A percentile compares a stretch with the other conserved stretches of the same genome.
These are phyloP conservation scores for Cacoxenus indagator DNA, from an alignment of 2,888 invertebrate species.

Conservation along the genomic window DNA sequence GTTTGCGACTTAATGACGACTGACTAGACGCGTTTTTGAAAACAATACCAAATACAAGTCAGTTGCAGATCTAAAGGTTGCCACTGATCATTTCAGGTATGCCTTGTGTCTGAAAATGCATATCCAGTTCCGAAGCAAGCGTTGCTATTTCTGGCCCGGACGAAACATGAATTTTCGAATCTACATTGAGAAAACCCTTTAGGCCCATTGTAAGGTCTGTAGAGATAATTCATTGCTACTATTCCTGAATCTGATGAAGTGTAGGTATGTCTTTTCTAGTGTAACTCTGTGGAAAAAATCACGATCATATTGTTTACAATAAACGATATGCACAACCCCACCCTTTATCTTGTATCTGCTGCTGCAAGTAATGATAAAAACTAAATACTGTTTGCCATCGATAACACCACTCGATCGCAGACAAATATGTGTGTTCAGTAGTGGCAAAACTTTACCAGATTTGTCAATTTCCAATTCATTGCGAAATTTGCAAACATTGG, in stretches of 20 bases:
- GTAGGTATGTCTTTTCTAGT: constrained; percentile 79
- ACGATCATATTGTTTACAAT: constrained; percentile 95
- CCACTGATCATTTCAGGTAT: constrained; percentile 99
- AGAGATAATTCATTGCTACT: constrained; percentile 97
- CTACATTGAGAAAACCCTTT: constrained; percentile 82
- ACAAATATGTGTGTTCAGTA: constrained; percentile 82
- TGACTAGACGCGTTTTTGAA: too few species aligned
- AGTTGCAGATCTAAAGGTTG: constrained; percentile 91
- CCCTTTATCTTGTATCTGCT: constrained; percentile 93
- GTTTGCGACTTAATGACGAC: too few species aligned
- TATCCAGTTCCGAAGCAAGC: constrained; percentile 84
- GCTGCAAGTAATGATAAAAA: constrained; percentile 98
- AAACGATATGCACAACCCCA: constrained; percentile 99
- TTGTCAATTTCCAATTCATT: constrained; percentile 68
- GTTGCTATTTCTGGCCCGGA: constrained; percentile 86
- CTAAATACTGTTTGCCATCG: constrained; percentile 74
- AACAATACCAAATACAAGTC: too few species aligned
- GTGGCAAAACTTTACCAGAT: constrained; percentile 63
- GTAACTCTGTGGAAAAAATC: constrained; percentile 93
- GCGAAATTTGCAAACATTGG: constrained; percentile 76
- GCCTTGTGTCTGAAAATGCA: constrained; percentile 93
- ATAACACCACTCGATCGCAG: constrained; percentile 66
- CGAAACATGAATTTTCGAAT: constrained; percentile 85
- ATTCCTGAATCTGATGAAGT: constrained; percentile 91
- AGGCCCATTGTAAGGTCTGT: constrained; percentile 96